These are phyloP conservation scores for Trissolcus basalis DNA, from an alignment of 1,140 invertebrate genomes.

Conservation along the genomic window DNA sequence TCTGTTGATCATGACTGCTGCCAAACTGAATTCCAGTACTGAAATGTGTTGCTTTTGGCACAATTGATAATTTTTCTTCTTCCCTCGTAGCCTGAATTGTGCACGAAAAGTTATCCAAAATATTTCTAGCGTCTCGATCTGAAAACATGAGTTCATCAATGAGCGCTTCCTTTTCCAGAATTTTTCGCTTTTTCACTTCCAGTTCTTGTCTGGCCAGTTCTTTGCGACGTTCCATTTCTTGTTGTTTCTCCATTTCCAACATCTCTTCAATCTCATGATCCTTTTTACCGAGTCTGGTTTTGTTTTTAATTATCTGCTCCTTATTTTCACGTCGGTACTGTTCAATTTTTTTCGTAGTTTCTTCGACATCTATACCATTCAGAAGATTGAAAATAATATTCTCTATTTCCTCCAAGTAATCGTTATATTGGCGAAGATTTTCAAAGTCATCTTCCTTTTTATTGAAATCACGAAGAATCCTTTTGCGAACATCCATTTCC, in stretches of 20 bases:
- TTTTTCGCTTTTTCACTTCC: conserved; percentile 88
- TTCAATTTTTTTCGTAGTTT: conserved; percentile 94
- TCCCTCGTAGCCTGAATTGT: conserved; percentile 81
- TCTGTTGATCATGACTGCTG: conserved; percentile 75
- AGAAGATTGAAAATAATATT: conserved; percentile 93
- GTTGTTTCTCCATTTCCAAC: conserved; percentile 88
- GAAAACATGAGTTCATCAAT: conserved; percentile 97
- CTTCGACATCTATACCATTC: conserved; percentile 92
- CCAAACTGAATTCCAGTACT: conserved; percentile 89
- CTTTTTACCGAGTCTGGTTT: conserved; percentile 82
- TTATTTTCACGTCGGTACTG: conserved; percentile 96
- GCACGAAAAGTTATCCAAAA: conserved; percentile 88
- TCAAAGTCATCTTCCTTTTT: conserved; percentile 94
- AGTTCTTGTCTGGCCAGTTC: conserved; percentile 81
- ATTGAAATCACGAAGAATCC: conserved; percentile 92
- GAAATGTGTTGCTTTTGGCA: conserved; percentile 81
- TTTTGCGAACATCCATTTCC: conserved; percentile 96
- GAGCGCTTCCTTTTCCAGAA: conserved; percentile 90
- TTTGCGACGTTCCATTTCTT: conserved; percentile 80
- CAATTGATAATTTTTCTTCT: conserved; percentile 78
- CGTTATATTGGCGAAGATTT: conserved; percentile 89
- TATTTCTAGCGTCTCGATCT: conserved; percentile 89
- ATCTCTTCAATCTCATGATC: conserved; percentile 91
- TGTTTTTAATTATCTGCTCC: conserved; percentile 92
- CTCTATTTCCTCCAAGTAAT: conserved; percentile 95